Evolutionary conservation across 1,140 invertebrate genomes (phyloP), one percentile per base, ranked within the genome.

Genomic region (Heterodera schachtii): DNA sequence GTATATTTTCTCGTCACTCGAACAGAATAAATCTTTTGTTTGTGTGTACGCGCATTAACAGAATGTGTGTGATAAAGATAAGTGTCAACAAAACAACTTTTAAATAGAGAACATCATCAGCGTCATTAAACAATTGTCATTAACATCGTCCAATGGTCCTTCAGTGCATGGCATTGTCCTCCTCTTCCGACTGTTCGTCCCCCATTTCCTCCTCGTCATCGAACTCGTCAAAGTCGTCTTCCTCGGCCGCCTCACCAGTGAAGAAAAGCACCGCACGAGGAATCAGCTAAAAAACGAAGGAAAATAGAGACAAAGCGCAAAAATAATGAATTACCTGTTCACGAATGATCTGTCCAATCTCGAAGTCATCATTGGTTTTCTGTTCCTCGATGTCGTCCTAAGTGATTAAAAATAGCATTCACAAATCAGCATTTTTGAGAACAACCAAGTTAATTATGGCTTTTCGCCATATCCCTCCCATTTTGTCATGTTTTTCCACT

Each of bases 291-390:
- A 74, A 91, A 91, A n/a, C n/a, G 8, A 43, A 80, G 41, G 21
- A 44, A 81, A 11, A 31, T 44, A 41, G 46, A 5, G 75, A 75
- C 19, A 52, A 49, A 75, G 7, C 31, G 31, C 31, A 31, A 31
- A 31, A 64, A 64, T 19, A 64, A 16, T 19, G 13, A 19, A 21
- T 64, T 43, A 78, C 77, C 41, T 85, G 83, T 46, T 84, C 78
- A n/a, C 90, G 88, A 44, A 92, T 90, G 84, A 92, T 90, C 83
- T 92, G 91, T 64, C 92, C 92, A 71, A 92, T 90, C 84, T 92
- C 92, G 89, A 91, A 92, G 86, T 92, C 92, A 75, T 90, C 90
- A 73, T 89, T 88, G 80, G 91, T 83, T 47, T 91, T 81, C 13
- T 89, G 84, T 11, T 75, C 49, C 16, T 84, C 79, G 16, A 87